Conservation (phyloP, 1,140 invertebrate species). For the Nasonia giraulti region DNA sequence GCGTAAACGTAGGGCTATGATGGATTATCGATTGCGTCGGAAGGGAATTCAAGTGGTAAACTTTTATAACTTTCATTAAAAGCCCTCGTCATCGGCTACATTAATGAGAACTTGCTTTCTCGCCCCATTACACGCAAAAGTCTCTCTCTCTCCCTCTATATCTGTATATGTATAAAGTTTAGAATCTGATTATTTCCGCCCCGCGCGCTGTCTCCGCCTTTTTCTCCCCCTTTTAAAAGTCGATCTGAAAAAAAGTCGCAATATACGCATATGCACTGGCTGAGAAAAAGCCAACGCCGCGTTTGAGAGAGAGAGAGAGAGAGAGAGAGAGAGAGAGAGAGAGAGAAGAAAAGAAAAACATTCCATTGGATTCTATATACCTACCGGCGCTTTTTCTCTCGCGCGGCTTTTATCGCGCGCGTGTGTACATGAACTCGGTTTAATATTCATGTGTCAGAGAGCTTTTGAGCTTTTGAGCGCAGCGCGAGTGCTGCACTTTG, state of each 20-base stretch:
- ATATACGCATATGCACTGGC: too few relatives aligned
- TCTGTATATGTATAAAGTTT: background rate
- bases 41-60: background rate
- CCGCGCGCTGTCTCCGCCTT: background rate
- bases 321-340: too few relatives aligned
- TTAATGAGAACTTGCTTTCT: background rate
- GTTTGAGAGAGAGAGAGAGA: too few relatives aligned
- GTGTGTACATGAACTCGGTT: background rate
- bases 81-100: background rate
- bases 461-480: too few relatives aligned
- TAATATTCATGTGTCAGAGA: background rate
- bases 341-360: background rate
- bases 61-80: conserved; percentile 10
- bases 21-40: too few relatives aligned
- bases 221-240: background rate
- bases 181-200: background rate
- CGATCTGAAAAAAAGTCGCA: background rate
- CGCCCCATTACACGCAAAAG: too few relatives aligned
- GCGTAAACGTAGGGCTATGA: too few relatives aligned
- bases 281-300: background rate
- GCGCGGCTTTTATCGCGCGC: background rate
- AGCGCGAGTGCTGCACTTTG: too few relatives aligned
- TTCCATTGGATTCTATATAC: background rate
- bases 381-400: background rate
- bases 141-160: too few relatives aligned